phyloP scores from a whole-genome alignment of 2,797 vertebrate species.

The Molossus alvarezi region DNA sequence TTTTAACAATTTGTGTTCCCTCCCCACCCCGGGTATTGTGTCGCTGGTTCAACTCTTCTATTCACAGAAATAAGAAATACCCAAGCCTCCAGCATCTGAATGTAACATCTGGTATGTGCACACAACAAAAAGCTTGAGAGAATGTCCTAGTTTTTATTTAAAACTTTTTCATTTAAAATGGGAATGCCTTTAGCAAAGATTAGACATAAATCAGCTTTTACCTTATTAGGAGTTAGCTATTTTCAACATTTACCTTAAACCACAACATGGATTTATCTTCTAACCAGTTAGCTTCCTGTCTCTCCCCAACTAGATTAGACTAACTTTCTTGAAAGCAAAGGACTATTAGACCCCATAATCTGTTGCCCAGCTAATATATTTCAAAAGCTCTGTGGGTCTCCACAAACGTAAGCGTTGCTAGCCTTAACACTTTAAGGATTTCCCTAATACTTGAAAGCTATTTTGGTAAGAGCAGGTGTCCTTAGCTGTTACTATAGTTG shows the following conservation, averaged over 20 bases:
- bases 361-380: constrained; percentile 43
- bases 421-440: constrained; percentile 9
- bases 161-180: constrained; percentile 77
- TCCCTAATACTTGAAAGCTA: constrained; percentile 60
- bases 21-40: background rate
- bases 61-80: constrained; percentile 69
- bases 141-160: constrained; percentile 76
- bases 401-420: background rate
- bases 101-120: constrained; percentile 76
- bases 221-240: constrained; percentile 79
- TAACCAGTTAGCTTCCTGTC: constrained; percentile 72
- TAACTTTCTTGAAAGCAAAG: constrained; percentile 44
- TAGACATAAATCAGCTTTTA: constrained; percentile 78
- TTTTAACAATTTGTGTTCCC: background rate
- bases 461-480: constrained; percentile 46
- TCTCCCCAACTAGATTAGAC: constrained; percentile 56
- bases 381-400: constrained; percentile 54
- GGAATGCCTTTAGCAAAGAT: constrained; percentile 73
- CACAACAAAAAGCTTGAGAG: constrained; percentile 68
- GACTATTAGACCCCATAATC: constrained; percentile 20
- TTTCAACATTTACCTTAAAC: constrained; percentile 84
- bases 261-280: constrained; percentile 76
- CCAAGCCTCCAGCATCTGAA: constrained; percentile 75
- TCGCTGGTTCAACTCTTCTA: constrained; percentile 62
- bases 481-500: background rate